A percentile compares a stretch with the other conserved stretches of the same genome.
Conservation (phyloP, 2,888 invertebrate species). For the Rhagonycha fulva region DNA sequence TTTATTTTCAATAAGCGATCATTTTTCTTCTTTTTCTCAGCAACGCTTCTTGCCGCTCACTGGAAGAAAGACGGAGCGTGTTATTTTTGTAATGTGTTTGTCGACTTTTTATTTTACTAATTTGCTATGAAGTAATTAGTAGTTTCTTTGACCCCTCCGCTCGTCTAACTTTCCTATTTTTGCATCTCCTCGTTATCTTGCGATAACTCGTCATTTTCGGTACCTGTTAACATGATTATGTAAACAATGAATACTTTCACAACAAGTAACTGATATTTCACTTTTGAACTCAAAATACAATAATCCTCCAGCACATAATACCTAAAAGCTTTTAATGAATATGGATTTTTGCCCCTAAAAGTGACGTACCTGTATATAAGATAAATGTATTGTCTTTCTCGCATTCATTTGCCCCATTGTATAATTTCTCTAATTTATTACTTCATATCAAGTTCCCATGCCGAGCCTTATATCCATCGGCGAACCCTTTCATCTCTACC, state of each 20-base stretch:
- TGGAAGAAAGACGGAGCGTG: neutral
- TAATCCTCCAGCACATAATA: conserved; percentile 26
- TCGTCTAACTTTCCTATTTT: neutral
- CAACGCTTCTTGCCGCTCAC: neutral
- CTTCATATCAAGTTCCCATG: conserved; percentile 43
- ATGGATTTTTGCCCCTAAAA: conserved; percentile 33
- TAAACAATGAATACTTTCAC: conserved; percentile 1
- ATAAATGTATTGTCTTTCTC: conserved; percentile 44
- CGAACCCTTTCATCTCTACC: conserved; percentile 39
- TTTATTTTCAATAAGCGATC: conserved; percentile 18
- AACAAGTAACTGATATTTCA: conserved; percentile 23
- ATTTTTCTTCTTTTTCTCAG: neutral
- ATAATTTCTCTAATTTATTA: conserved; percentile 46
- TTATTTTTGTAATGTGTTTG: conserved; percentile 13
- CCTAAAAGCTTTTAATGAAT: conserved; percentile 34
- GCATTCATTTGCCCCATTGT: conserved; percentile 42
- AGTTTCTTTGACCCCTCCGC: conserved; percentile 25
- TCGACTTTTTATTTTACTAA: conserved; percentile 6
- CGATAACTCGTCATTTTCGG: neutral
- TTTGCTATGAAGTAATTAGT: conserved; percentile 22
- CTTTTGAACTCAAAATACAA: conserved; percentile 22
- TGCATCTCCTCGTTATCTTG: neutral
- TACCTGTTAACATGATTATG: conserved; percentile 2
- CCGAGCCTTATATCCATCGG: conserved; percentile 39
- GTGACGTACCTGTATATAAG: conserved; percentile 34